These are phyloP conservation scores for Torymus auratus DNA, from an alignment of 2,888 invertebrate species.

Conservation along the genomic window DNA sequence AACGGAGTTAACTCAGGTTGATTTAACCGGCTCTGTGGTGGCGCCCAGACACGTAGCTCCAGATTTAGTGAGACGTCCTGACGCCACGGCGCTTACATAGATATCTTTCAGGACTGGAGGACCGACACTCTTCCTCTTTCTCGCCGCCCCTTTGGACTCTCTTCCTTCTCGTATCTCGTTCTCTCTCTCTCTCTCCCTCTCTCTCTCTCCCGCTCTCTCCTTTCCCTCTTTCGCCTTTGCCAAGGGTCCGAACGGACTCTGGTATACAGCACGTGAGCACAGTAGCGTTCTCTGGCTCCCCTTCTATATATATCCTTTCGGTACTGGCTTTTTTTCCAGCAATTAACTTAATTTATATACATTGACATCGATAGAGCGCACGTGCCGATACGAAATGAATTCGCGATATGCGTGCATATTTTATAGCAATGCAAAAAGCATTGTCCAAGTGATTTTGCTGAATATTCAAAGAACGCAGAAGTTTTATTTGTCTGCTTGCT, in stretches of 20 bases:
- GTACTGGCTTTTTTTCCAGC: no score
- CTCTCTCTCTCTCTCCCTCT: neutral
- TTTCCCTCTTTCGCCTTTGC: conserved; percentile 1
- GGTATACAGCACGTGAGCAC: neutral
- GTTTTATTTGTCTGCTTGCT: no score
- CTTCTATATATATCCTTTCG: no score
- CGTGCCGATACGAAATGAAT: no score
- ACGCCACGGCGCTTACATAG: conserved; percentile 75
- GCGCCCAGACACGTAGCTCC: conserved; percentile 73
- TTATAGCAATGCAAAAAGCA: no score
- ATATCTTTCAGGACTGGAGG: conserved; percentile 70
- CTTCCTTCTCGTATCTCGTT: conserved; percentile 10
- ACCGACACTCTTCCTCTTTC: conserved; percentile 27
- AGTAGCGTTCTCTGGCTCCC: no score
- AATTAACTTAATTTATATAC: no score
- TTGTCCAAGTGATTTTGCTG: no score
- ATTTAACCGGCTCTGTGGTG: conserved; percentile 70
- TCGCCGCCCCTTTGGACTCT: no score
- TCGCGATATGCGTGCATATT: no score
- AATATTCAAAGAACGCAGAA: no score
- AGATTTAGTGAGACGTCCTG: conserved; percentile 76
- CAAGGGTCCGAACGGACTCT: neutral
- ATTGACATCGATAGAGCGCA: no score
- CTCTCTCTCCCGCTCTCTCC: neutral
- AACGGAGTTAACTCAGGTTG: conserved; percentile 74